Base-by-base conservation (phyloP, 2,888 invertebrate species). In the Coleophora deauratella region DNA sequence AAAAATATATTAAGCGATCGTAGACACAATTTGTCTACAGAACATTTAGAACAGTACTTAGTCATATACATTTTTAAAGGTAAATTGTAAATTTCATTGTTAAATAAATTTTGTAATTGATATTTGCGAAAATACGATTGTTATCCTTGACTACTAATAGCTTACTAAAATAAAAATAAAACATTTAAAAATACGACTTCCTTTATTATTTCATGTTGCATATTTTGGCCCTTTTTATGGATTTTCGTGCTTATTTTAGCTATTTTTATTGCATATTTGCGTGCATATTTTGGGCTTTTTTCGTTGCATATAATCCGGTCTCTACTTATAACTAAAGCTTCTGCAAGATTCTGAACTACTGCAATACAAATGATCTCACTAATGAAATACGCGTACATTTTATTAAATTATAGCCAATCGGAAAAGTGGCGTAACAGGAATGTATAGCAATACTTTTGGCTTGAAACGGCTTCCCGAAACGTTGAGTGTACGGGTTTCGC, bases 1-100 rank as follows among this genome's bases (percentile, higher is more conserved):
- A 38, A 38, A 38, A 38, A 40, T 40, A 3, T 34, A 11, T 40
- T 40, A 33, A 34, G 27, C 13, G 34, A 34, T 40, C 28, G 34
- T 31, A 38, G 38, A 38, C 38, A 38, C 38, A 38, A 13, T 32
- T 32, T 38, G n/a, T 15, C 14, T 32, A 38, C 32, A 31, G 38
- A 38, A 38, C 21, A 38, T 38, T 38, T 38, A 13, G 14, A 38
- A 38, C 38, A 38, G n/a, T 14, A 15, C 35, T 35, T 35, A 35
- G 35, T 35, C 35, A 21, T 21, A 35, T n/a, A 15, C 21, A 35
- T 35, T 13, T 35, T 35, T 35, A 35, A 35, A 35, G 35, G 35
- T 35, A 21, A 35, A 35, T 21, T 35, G 21, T 35, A 15, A 35
- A 35, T 21, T 21, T 35, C 21, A 35, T 35, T 35, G 35, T 21